Base-by-base conservation (phyloP, 2,888 invertebrate genomes). In the Argynnis bischoffii region DNA sequence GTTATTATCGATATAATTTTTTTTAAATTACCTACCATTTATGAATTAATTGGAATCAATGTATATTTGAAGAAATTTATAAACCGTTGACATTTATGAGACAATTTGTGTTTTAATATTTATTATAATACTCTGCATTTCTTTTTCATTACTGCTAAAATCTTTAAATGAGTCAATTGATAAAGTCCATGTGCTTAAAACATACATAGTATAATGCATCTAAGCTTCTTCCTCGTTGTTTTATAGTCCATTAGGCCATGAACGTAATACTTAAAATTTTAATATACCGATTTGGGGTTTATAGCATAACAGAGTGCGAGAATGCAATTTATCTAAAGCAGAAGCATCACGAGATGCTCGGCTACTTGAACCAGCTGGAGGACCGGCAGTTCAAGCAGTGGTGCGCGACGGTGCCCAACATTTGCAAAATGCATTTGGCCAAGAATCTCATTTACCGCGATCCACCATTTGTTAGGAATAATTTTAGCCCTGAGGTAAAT, bases 281-380 rank as follows among this genome's bases (percentile, higher is more conserved):
- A 41, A 41, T 41, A 41, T 41, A 41, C 8, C 35, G 11, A 16
- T 18, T 55, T 46, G 11, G 31, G 35, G 47, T 14, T 16, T 60
- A 68, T 70, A 94, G 94, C 1, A 88, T 95, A 48, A 93, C 94
- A 78, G 92, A 94, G 18, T 90, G 93, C 1, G 95, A 95, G 73
- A 93, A 91, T 79, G 93, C 94, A 0, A 14, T 78, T 18, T 90
- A 94, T 72, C 84, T 93, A 77, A 91, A 93, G 71, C 86, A 92
- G 66, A 96, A 96, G 78, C 94, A 95, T 75, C 93, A 95, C 3
- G 94, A 96, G 81, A 95, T 97, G 94, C 76, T 95, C 77, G 84
- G 84, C 0, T 92, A 95, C 63, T 89, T 98, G n/a, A 90, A 93
- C 53, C 86, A 87, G 0, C 93, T 95, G 67, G 95, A 96, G 76